Evolutionary conservation across 2,888 invertebrate species (phyloP).

Genomic region (Luperina nickerlii): DNA sequence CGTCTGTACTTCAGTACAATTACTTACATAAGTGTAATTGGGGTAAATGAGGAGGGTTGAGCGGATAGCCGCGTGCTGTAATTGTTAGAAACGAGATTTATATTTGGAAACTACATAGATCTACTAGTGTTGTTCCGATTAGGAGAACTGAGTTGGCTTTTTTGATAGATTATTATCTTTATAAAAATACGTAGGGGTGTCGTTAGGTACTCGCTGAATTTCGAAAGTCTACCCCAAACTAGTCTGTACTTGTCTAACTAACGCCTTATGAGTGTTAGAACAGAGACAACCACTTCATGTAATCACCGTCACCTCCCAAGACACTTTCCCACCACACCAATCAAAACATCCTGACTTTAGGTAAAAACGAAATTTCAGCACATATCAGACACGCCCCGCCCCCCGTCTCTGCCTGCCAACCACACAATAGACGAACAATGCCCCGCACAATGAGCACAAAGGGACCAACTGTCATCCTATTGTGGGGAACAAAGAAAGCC

Average conservation of each 20-base stretch:
- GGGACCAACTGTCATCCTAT: conserved; percentile 87
- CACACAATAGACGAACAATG: conserved; percentile 77
- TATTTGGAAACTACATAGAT: neutral
- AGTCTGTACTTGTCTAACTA: neutral
- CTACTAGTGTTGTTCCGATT: neutral
- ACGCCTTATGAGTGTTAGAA: neutral
- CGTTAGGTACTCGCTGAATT: neutral
- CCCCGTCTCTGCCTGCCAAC: conserved; percentile 64
- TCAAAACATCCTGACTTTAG: conserved; percentile 62
- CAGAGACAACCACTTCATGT: neutral
- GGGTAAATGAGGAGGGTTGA: neutral
- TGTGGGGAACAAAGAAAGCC: conserved; percentile 85
- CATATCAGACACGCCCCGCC: conserved; percentile 69
- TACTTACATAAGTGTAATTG: neutral
- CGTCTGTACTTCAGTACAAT: neutral
- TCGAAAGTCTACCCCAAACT: neutral
- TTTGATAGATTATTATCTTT: neutral
- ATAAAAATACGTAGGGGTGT: neutral
- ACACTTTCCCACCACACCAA: conserved; percentile 54
- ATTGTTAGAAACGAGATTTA: neutral
- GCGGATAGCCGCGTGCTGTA: too few relatives aligned
- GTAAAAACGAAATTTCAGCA: conserved; percentile 77
- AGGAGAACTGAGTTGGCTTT: neutral
- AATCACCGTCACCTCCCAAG: conserved; percentile 24
- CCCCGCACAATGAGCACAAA: conserved; percentile 84